A percentile compares a stretch with the other conserved stretches of the same genome.
Evolutionary conservation across 2,888 invertebrate species (phyloP).

Genomic region (Calliopum simillimum): DNA sequence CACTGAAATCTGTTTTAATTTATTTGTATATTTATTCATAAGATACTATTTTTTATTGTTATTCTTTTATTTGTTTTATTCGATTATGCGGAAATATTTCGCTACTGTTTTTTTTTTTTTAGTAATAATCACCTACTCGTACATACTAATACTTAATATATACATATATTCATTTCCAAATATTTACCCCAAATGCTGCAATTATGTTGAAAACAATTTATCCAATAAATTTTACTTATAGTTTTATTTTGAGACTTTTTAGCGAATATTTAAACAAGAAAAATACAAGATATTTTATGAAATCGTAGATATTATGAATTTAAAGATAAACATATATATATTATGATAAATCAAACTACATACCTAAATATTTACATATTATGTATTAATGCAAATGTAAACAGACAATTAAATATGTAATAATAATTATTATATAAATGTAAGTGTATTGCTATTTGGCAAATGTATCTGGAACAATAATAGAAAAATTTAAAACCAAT

Average conservation of each 20-base stretch:
- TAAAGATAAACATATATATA: background rate
- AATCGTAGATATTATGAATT: conserved; percentile 28
- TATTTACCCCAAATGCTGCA: conserved; percentile 28
- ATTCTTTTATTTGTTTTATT: background rate
- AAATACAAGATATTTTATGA: conserved; percentile 18
- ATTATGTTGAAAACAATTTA: conserved; percentile 31
- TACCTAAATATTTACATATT: no score
- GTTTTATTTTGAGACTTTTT: conserved; percentile 10
- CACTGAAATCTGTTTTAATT: background rate
- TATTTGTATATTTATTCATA: conserved; percentile 6
- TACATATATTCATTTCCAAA: background rate
- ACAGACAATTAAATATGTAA: no score
- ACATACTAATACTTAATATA: conserved; percentile 1
- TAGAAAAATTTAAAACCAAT: conserved; percentile 27
- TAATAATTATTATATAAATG: no score
- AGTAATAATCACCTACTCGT: background rate
- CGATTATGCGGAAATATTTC: background rate
- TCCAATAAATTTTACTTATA: background rate
- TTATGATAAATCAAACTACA: background rate
- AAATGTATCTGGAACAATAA: conserved; percentile 11
- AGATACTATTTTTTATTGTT: background rate
- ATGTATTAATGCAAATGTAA: no score
- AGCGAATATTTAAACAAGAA: conserved; percentile 17
- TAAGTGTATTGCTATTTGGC: no score
- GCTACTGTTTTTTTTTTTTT: background rate